phyloP scores from a whole-genome alignment of 2,888 invertebrate genomes.

The Slavum lentiscoides region DNA sequence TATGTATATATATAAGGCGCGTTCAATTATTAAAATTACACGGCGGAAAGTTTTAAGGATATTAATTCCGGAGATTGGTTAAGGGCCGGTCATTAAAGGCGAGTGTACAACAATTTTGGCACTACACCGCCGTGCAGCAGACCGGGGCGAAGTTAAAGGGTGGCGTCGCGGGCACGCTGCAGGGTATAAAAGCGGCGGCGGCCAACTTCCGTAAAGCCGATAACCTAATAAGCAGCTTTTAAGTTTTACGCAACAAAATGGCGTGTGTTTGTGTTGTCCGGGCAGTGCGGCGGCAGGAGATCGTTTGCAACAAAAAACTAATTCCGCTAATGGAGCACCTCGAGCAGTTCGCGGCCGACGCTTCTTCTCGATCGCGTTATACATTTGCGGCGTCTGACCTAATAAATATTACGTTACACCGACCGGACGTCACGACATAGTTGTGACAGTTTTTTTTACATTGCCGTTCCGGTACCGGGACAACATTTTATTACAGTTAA shows the following conservation, averaged over 20 bases:
- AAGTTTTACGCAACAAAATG: conserved; percentile 52
- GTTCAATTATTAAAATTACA: conserved; percentile 51
- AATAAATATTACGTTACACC: neutral
- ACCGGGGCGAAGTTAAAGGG: conserved; percentile 27
- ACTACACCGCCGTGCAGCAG: conserved; percentile 16
- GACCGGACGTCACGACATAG: conserved; percentile 5
- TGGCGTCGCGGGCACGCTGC: neutral
- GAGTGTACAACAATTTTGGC: conserved; percentile 44
- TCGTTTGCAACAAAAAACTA: conserved; percentile 50
- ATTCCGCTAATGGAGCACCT: conserved; percentile 51
- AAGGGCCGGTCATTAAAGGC: conserved; percentile 51
- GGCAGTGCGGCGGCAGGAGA: neutral
- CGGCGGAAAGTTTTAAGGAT: conserved; percentile 45
- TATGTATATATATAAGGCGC: no score
- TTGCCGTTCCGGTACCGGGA: no score
- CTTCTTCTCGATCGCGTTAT: conserved; percentile 40
- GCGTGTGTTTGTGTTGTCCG: conserved; percentile 41
- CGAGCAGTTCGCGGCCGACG: conserved; percentile 7
- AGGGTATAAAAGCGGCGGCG: neutral
- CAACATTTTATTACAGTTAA: no score
- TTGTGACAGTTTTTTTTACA: no score
- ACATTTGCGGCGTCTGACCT: conserved; percentile 44
- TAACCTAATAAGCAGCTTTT: conserved; percentile 54
- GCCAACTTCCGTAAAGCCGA: conserved; percentile 51
- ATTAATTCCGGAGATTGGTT: conserved; percentile 53